These are phyloP conservation scores for Pachyseris speciosa DNA, from an alignment of 64 coral and sea anemone genomes.

Conservation along the genomic window DNA sequence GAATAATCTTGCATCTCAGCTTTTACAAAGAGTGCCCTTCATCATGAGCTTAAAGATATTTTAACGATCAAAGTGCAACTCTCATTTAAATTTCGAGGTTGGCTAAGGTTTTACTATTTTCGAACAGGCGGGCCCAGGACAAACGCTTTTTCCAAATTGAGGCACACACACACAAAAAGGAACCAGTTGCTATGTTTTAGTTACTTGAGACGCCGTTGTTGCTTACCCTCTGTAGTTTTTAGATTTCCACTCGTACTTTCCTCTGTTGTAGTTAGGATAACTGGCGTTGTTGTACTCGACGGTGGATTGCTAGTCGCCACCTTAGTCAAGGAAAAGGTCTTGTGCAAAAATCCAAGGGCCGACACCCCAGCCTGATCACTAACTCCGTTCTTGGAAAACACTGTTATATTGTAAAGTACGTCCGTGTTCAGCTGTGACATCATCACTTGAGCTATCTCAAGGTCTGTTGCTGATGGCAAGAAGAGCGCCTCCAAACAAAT, in stretches of 20 bases:
- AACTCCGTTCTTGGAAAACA: constrained; percentile 70
- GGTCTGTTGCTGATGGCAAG: constrained; percentile 25
- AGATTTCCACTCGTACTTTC: not conserved
- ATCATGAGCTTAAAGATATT: too few species aligned
- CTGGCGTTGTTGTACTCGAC: not conserved
- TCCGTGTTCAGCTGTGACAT: not conserved
- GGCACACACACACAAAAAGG: too few species aligned
- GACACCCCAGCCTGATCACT: constrained; percentile 34
- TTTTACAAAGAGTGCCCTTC: too few species aligned
- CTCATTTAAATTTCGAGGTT: too few species aligned
- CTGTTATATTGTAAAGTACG: constrained; percentile 52
- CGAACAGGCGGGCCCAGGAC: too few species aligned
- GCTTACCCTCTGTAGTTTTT: not conserved
- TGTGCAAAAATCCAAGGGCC: not conserved
- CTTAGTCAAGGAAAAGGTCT: not conserved
- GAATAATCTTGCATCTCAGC: too few species aligned
- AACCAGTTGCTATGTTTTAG: too few species aligned
- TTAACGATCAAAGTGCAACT: too few species aligned
- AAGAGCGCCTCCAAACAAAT: constrained; percentile 20
- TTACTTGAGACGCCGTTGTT: not conserved
- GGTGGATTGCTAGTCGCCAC: not conserved
- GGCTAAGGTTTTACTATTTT: too few species aligned
- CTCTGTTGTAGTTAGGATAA: not conserved
- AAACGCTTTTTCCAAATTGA: too few species aligned
- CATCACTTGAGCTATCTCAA: constrained; percentile 24